Evolutionary conservation across 92 coral and sea anemone species (phyloP).

Genomic region (Porites evermanni): DNA sequence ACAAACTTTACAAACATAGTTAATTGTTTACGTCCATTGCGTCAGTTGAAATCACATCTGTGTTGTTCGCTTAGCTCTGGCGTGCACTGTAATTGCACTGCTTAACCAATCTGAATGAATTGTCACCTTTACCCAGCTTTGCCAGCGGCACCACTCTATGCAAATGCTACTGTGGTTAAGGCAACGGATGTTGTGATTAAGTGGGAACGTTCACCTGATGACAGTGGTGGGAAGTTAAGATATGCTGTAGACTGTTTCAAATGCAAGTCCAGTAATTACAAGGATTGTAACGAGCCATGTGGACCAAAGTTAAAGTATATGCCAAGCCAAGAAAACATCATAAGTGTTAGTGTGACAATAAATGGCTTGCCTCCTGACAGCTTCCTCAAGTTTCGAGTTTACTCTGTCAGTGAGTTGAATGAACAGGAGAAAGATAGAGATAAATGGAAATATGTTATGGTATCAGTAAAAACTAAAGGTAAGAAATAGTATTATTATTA

Average conservation of each 20-base stretch:
- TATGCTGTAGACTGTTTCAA: conserved; percentile 74
- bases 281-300: conserved; percentile 65
- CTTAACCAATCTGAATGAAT: not conserved
- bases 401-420: conserved; percentile 70
- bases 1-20: no score
- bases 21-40: no score
- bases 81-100: no score
- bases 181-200: conserved; percentile 12
- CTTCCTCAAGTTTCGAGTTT: conserved; percentile 70
- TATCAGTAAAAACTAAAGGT: conserved; percentile 56
- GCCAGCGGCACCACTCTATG: conserved; percentile 12
- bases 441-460: conserved; percentile 72
- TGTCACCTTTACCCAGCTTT: not conserved
- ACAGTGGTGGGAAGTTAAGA: not conserved
- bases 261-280: conserved; percentile 55
- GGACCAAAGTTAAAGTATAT: conserved; percentile 22
- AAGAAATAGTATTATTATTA: not conserved
- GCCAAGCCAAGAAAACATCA: conserved; percentile 59
- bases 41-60: no score
- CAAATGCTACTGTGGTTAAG: not conserved
- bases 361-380: conserved; percentile 59
- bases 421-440: conserved; percentile 22
- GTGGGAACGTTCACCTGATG: conserved; percentile 19
- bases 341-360: conserved; percentile 55
- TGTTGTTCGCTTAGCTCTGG: no score